Percentiles rank a stretch among this genome's conserved stretches.
Conservation (phyloP, 2,797 vertebrate species). For the Sebastes steindachneri region DNA sequence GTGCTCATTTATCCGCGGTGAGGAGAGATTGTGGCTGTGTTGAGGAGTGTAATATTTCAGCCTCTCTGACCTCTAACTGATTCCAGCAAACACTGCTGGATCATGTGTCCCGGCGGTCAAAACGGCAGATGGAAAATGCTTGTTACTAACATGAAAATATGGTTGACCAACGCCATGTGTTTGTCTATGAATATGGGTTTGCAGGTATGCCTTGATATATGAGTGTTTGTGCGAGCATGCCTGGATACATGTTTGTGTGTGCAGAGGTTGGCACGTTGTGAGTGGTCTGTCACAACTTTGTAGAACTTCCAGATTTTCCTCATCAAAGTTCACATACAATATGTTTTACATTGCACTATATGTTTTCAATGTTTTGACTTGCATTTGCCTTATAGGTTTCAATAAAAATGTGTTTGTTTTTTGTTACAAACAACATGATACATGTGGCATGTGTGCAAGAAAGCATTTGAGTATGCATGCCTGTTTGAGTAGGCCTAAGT, state of each 20-base stretch:
- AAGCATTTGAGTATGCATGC: not conserved
- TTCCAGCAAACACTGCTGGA: slow-evolving; percentile 3
- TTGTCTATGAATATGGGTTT: slow-evolving; percentile 25
- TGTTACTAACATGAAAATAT: slow-evolving; percentile 8
- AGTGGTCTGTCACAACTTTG: slow-evolving; percentile 1
- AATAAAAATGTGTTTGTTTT: not conserved
- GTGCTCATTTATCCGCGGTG: slow-evolving; percentile 27
- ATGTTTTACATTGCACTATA: not conserved
- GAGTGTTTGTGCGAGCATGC: not conserved
- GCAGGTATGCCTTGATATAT: slow-evolving; percentile 16
- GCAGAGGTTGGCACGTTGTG: not conserved
- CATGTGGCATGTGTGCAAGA: slow-evolving; percentile 9
- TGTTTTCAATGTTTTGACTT: slow-evolving; percentile 3
- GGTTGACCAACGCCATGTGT: not conserved
- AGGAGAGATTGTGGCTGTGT: slow-evolving; percentile 3
- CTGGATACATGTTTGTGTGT: not conserved
- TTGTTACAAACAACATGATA: not conserved
- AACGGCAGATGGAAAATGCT: not conserved
- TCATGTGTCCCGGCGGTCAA: slow-evolving; percentile 13
- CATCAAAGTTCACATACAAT: not conserved
- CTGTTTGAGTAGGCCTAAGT: not conserved
- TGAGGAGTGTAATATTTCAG: slow-evolving; percentile 25
- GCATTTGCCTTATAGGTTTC: not conserved
- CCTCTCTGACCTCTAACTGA: slow-evolving; percentile 36
- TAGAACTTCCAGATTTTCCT: not conserved